Evolutionary conservation across 2,888 invertebrate species (phyloP).

Genomic region (Thymelicus acteon): DNA sequence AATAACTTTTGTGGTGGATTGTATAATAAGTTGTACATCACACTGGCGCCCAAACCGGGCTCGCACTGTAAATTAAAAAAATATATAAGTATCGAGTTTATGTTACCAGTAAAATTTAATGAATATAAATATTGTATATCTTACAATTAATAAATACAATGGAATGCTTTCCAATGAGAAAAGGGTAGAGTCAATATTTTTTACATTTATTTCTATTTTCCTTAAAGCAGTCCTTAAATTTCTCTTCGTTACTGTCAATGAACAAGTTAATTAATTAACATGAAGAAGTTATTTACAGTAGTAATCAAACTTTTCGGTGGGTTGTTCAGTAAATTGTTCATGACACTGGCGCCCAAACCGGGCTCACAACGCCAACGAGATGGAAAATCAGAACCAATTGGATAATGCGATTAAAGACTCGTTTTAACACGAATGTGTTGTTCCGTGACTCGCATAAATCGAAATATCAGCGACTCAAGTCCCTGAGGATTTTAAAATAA

Average conservation of each 20-base stretch:
- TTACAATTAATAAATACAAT: too few relatives aligned
- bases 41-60: constrained; percentile 98
- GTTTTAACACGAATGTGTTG: constrained; percentile 28
- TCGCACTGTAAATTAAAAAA: constrained; percentile 90
- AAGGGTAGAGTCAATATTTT: too few relatives aligned
- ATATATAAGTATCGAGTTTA: background rate
- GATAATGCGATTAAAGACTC: constrained; percentile 36
- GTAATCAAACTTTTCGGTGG: constrained; percentile 1
- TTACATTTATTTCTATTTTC: too few relatives aligned
- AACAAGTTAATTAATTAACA: constrained; percentile 13
- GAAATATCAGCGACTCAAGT: constrained; percentile 20
- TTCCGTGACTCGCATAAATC: constrained; percentile 22
- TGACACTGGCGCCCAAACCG: constrained; percentile 23
- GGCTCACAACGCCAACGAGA: constrained; percentile 24
- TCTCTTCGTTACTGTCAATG: background rate
- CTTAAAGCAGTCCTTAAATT: background rate
- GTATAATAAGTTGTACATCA: constrained; percentile 99
- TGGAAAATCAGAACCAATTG: constrained; percentile 35
- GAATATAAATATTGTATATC: too few relatives aligned
- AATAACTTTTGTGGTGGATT: constrained; percentile 97
- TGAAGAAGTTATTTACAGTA: constrained; percentile 5
- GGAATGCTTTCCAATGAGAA: too few relatives aligned
- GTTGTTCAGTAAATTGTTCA: constrained; percentile 22
- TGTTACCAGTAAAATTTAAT: too few relatives aligned
- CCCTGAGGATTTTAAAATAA: background rate